Base-by-base conservation (phyloP, 2,888 invertebrate species). In the Clitarchus hookeri region DNA sequence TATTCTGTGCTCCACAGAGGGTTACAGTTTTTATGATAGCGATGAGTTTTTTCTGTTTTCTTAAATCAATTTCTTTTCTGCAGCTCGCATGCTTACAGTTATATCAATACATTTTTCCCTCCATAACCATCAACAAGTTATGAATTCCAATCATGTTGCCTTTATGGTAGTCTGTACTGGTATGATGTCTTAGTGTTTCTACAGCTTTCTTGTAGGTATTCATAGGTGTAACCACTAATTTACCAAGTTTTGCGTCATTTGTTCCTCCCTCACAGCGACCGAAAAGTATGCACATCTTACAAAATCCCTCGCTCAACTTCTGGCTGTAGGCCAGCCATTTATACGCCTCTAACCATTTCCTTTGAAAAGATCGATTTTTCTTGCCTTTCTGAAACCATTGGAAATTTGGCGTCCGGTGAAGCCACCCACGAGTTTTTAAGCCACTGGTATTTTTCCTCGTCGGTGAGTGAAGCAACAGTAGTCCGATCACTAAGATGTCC, bases 361-460 rank as follows among this genome's bases (percentile, higher is more conserved):
- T 80, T 80, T 80, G 26, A 26, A 80, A 80, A 23, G 80, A 80
- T 9, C 80, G 27, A 80, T 26, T 80, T 80, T 80, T n/a, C 80
- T 80, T 80, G 27, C 80, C 80, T n/a, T 44, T 80, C 80, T 80
- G 12, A 12, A 80, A 16, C 23, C 27, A 80, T 26, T 80, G 80
- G 80, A 27, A 80, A 80, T 80, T 80, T 80, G 6, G 12, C 8
- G 80, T 26, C 27, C 19, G 80, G n/a, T 12, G 80, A 80, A 19
- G 80, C 12, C 80, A 80, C 26, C 27, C 26, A 80, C 9, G 26
- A 80, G 26, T 80, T 80, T 80, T 80, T 80, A 80, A 80, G 26
- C 9, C 80, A 9, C 44, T 26, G 80, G 80, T 27, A 80, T 36
- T 80, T 26, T 80, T 80, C 80, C 26, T 80, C 0, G 44, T 80